A percentile compares a stretch with the other conserved stretches of the same genome.
These are phyloP conservation scores for Pelodiscus sinensis DNA, from an alignment of 2,113 vertebrate species.

Conservation along the genomic window DNA sequence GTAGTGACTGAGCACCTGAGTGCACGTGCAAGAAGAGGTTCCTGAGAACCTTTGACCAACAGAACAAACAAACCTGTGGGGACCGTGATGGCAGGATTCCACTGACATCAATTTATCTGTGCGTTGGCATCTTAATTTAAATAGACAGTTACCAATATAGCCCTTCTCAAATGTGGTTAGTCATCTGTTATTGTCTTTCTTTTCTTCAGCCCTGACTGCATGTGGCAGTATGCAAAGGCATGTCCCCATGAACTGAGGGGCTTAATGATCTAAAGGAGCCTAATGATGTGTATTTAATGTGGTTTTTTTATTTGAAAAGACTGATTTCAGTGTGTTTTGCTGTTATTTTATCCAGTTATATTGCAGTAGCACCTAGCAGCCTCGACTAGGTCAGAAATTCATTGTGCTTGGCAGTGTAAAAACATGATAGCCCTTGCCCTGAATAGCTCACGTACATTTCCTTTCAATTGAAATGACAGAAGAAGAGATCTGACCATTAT, in stretches of 20 bases:
- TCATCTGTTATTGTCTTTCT: accelerated
- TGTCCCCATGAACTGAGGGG: background rate
- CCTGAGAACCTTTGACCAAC: background rate
- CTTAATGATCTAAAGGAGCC: background rate
- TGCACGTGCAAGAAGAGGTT: accelerated
- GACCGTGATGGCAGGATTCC: background rate
- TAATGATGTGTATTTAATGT: background rate
- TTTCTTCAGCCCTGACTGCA: background rate
- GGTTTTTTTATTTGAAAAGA: background rate
- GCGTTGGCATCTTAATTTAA: background rate
- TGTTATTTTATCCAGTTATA: background rate
- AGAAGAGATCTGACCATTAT: conserved; percentile 58
- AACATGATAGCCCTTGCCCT: conserved; percentile 37
- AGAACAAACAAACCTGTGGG: background rate
- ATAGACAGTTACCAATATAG: background rate
- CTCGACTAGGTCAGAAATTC: background rate
- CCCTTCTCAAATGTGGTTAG: background rate
- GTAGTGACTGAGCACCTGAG: accelerated
- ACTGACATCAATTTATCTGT: accelerated
- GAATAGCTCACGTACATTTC: conserved; percentile 49
- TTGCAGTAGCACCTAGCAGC: background rate
- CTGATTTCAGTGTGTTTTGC: background rate
- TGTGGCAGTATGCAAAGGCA: accelerated
- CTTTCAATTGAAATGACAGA: conserved; percentile 59
- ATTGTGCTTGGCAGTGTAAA: background rate